Evolutionary conservation across 35 echinoderm and acorn worm genomes (phyloP).

Genomic region (Lytechinus pictus): DNA sequence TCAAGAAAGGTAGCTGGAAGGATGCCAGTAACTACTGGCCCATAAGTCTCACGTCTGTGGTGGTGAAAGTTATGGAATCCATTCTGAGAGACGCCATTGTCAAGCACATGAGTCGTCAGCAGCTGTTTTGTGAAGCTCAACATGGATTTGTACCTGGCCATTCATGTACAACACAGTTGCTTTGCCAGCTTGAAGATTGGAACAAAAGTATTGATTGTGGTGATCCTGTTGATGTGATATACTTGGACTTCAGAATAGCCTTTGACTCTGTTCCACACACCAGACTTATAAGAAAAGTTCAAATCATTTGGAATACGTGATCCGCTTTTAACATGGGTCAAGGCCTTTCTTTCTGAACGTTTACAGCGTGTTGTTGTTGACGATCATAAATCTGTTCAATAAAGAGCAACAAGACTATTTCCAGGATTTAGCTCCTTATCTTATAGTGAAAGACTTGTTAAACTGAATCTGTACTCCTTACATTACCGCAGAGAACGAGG

Average conservation of each 20-base stretch:
- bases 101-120: neutral
- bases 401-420: no score
- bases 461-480: no score
- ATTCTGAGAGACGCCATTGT: neutral
- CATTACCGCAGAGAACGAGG: no score
- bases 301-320: slow-evolving; percentile 16
- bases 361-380: neutral
- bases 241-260: slow-evolving; percentile 51
- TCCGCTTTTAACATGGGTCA: slow-evolving; percentile 32
- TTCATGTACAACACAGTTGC: slow-evolving; percentile 44
- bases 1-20: slow-evolving; percentile 31
- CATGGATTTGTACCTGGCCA: slow-evolving; percentile 23
- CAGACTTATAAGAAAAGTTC: slow-evolving; percentile 21
- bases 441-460: no score
- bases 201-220: slow-evolving; percentile 38
- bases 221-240: slow-evolving; percentile 47
- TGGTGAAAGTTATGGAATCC: no score
- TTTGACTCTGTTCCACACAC: slow-evolving; percentile 53
- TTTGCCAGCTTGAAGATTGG: slow-evolving; percentile 35
- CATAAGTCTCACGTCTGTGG: neutral
- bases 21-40: slow-evolving; percentile 28
- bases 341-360: slow-evolving; percentile 31
- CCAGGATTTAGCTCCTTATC: no score
- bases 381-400: no score
- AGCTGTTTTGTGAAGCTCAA: slow-evolving; percentile 14